Evolutionary conservation across 2,888 invertebrate species (phyloP), one percentile per base, ranked within the genome.

Genomic region (Troides helena): DNA sequence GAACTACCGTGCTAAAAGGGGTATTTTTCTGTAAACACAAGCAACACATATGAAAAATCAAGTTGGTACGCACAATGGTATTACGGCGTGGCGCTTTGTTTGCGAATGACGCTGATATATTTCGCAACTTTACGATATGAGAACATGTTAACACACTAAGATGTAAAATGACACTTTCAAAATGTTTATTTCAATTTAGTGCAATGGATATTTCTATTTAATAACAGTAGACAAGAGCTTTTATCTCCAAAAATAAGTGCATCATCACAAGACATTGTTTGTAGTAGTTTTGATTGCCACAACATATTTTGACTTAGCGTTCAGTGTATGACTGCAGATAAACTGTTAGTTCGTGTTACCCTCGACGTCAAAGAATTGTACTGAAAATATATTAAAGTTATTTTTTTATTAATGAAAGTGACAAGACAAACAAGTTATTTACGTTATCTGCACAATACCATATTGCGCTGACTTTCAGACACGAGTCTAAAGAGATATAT

Each of bases 101-200:
- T 86, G 88, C 82, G 80, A 85, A 81, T 85, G 89, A 86, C 88
- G 83, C 87, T 85, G 89, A 91, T 90, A 91, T 90, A 90, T 89
- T 86, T 87, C 81, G 80, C 88, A 90, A 91, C 83, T 90, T 79
- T 81, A 83, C 86, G 78, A 78, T 84, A 83, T 85, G 82, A 80
- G 85, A 82, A 80, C 46, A 17, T 59, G 70, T 73, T 72, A 57
- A 46, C 39, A 53, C 23, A 30, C 25, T 56, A 36, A 46, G 46
- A 46, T 53, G 53, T 53, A 12, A 50, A 50, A 50, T 50, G 18
- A 5, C 14, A 50, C 17, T 50, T 53, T 5, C 7, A 7, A 53
- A 53, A n/a, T n/a, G 3, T n/a, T 5, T n/a, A 53, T n/a, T n/a
- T 53, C 8, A 53, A 6, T 53, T 53, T 2, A 53, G 5, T 5